Percentiles rank a stretch among this genome's conserved stretches.
phyloP scores from a whole-genome alignment of 2,113 vertebrate genomes.

The Myotis lucifugus region DNA sequence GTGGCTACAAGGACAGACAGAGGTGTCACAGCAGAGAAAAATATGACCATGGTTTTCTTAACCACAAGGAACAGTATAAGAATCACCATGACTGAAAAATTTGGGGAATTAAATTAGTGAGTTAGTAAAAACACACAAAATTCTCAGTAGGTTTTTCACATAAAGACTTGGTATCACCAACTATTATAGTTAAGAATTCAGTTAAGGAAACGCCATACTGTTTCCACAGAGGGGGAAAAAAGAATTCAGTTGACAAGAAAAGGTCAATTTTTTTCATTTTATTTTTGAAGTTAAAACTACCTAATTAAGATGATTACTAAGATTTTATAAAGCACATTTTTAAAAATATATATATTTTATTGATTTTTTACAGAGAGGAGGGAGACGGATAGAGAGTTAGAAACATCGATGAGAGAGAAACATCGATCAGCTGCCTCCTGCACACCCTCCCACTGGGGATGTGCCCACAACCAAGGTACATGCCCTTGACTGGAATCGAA shows the following conservation, averaged over 20 bases:
- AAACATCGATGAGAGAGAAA: too few relatives aligned
- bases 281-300: conserved; percentile 47
- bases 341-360: too few relatives aligned
- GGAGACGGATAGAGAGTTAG: too few relatives aligned
- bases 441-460: too few relatives aligned
- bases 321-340: conserved; percentile 35
- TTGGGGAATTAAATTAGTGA: conserved; percentile 44
- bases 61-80: conserved; percentile 43
- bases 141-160: conserved; percentile 44
- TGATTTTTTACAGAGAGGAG: too few relatives aligned
- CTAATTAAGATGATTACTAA: conserved; percentile 36
- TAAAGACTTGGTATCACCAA: conserved; percentile 40
- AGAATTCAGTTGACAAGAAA: conserved; percentile 29
- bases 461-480: too few relatives aligned
- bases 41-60: conserved; percentile 7
- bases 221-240: neutral
- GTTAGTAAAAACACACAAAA: conserved; percentile 47
- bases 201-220: neutral
- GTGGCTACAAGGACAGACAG: neutral
- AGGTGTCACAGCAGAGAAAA: conserved; percentile 45
- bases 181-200: conserved; percentile 9
- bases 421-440: too few relatives aligned
- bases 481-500: too few relatives aligned
- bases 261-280: conserved; percentile 32
- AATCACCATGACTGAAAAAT: neutral